These are phyloP conservation scores for Coronaproctus castanopsis DNA, from an alignment of 2,888 invertebrate species.

Conservation along the genomic window DNA sequence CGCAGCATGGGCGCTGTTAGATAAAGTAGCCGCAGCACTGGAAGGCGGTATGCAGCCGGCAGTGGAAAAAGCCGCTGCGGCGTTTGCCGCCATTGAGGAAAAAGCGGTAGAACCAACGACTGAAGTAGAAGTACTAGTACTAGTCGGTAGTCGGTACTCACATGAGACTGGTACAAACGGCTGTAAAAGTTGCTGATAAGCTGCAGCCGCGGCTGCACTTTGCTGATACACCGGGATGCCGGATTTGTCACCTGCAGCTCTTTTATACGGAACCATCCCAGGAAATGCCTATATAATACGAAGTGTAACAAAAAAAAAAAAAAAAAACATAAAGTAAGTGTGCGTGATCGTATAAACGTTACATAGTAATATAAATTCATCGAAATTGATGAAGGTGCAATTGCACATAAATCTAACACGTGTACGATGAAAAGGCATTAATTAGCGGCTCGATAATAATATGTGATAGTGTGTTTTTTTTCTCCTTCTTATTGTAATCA, in stretches of 20 bases:
- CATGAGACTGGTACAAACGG: conserved; percentile 97
- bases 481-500: too few species aligned
- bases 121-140: conserved; percentile 29
- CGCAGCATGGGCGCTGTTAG: background rate
- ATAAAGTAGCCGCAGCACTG: background rate
- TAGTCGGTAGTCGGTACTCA: conserved; percentile 62
- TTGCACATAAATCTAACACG: too few species aligned
- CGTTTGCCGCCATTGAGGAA: conserved; percentile 35
- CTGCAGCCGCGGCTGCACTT: conserved; percentile 51
- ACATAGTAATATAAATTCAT: background rate
- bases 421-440: too few species aligned
- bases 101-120: conserved; percentile 20
- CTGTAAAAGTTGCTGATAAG: conserved; percentile 85
- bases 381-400: too few species aligned
- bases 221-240: conserved; percentile 92
- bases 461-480: too few species aligned
- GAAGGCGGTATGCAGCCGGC: background rate
- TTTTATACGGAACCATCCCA: conserved; percentile 87
- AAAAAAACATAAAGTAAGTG: too few species aligned
- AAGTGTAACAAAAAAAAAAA: conserved; percentile 21
- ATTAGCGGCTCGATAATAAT: too few species aligned
- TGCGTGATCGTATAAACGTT: background rate
- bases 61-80: conserved; percentile 2
- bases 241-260: conserved; percentile 89
- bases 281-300: conserved; percentile 95